Evolutionary conservation across 2,113 vertebrate species (phyloP), one percentile per base, ranked within the genome.

Genomic region (Nothoprocta pentlandii): DNA sequence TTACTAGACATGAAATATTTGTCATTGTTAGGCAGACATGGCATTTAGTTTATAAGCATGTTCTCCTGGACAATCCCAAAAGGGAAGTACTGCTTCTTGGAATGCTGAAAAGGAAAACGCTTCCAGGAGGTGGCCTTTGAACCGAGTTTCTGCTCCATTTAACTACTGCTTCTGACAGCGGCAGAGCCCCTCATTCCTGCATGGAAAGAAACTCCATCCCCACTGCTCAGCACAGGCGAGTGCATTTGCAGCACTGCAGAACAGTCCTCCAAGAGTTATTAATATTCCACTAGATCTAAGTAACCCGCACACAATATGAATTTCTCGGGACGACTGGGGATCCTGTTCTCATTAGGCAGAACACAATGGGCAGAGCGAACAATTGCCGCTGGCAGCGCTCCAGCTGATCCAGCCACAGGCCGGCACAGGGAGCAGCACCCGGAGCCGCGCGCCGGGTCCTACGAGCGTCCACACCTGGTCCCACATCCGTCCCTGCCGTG

Each of bases 71-170:
- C 85, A 78, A 80, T 85, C 85, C 93, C 87, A 68, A 74, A 91
- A 93, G 93, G 91, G 89, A 90, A 83, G 68, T 77, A 44, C 64
- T 96, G 79, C 93, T 92, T 85, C 93, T 94, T 80, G 85, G 89
- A 94, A 80, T 78, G 85, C 47, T 89, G 89, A 87, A 68, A 92
- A 95, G 87, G 87, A 95, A 96, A 96, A 94, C 58, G 87, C 82
- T 94, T 94, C 82, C 89, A 97, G 93, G 94, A 94, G 54, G 69
- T 94, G 90, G 87, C 93, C 95, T 96, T 95, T 97, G 94, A 97
- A 94, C 94, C 68, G 25, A 87, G 90, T 90, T 96, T 94, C 95
- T 96, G 94, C 87, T 95, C 95, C 94, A 95, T 94, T 95, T 95
- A 95, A 96, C 94, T 1, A 6, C 71, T 93, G 94, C 42, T 47